A percentile compares a stretch with the other conserved stretches of the same genome.
phyloP scores from a whole-genome alignment of 2,113 vertebrate genomes.

The Sebastes fasciatus region DNA sequence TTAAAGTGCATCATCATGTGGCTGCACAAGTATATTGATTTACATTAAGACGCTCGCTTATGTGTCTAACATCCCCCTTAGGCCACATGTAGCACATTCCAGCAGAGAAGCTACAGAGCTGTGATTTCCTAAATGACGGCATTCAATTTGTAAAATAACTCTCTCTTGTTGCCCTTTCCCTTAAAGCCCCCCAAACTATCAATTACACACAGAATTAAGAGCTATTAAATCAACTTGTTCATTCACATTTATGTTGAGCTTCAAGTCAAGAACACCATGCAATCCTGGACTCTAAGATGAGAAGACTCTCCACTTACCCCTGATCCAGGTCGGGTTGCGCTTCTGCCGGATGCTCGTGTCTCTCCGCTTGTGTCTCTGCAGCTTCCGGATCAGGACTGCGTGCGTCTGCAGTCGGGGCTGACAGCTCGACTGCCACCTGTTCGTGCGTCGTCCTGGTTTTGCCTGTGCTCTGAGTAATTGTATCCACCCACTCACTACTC shows the following conservation, averaged over 20 bases:
- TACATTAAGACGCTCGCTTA: background rate
- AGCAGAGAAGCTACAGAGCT: background rate
- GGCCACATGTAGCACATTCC: background rate
- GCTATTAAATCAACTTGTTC: background rate
- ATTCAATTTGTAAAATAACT: background rate
- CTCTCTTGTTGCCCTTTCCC: background rate
- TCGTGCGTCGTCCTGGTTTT: background rate
- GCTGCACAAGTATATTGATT: background rate
- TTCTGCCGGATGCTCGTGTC: slow-evolving; percentile 4
- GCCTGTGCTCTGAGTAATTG: slow-evolving; percentile 21
- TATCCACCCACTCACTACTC: slow-evolving; percentile 62
- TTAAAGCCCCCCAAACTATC: background rate
- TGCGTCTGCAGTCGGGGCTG: background rate
- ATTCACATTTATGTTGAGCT: background rate
- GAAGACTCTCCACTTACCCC: slow-evolving; percentile 58
- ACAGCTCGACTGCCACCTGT: slow-evolving; percentile 50
- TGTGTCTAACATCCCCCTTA: background rate
- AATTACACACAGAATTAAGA: background rate
- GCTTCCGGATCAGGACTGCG: background rate
- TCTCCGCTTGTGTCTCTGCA: background rate
- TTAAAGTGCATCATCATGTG: background rate
- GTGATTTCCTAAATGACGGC: slow-evolving; percentile 1
- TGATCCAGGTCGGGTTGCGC: slow-evolving; percentile 3
- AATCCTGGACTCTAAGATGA: background rate
- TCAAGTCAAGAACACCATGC: background rate